Percentiles rank a stretch among this genome's conserved stretches.
Evolutionary conservation across 2,888 invertebrate species (phyloP).

Genomic region (Himalopsyche anomala): DNA sequence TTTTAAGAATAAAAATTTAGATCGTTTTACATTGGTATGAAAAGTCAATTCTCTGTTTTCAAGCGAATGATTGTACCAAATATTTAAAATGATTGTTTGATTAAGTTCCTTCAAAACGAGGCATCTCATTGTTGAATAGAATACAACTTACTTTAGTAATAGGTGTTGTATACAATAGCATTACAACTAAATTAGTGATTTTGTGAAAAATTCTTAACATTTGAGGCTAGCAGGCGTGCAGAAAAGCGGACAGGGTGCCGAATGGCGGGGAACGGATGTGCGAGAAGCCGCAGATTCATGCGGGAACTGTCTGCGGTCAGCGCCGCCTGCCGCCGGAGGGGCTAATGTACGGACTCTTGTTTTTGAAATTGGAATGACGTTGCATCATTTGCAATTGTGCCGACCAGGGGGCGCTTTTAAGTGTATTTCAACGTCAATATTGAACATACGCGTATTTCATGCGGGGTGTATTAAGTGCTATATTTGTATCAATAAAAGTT

Average conservation of each 20-base stretch:
- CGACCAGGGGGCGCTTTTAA: slow-evolving; percentile 38
- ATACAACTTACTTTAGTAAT: no score
- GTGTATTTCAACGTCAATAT: slow-evolving; percentile 54
- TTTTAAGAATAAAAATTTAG: no score
- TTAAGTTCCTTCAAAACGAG: no score
- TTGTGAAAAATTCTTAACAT: not conserved
- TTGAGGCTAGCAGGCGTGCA: not conserved
- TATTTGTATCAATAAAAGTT: not conserved
- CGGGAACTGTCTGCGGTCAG: slow-evolving; percentile 63
- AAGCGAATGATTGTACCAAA: no score
- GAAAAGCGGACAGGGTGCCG: not conserved
- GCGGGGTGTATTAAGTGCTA: slow-evolving; percentile 29
- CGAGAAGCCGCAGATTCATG: slow-evolving; percentile 60
- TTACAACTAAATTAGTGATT: not conserved
- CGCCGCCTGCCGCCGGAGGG: slow-evolving; percentile 53
- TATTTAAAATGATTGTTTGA: no score
- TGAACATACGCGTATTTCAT: slow-evolving; percentile 43
- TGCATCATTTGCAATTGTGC: slow-evolving; percentile 59
- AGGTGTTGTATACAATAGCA: no score
- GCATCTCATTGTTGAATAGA: no score
- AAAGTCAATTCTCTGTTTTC: no score
- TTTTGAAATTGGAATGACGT: slow-evolving; percentile 60
- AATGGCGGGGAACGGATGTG: slow-evolving; percentile 35
- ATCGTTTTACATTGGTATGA: no score
- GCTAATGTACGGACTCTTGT: slow-evolving; percentile 43